A percentile compares a stretch with the other conserved stretches of the same genome.
Evolutionary conservation across 2,797 vertebrate genomes (phyloP).

Genomic region (Hirundo rustica): DNA sequence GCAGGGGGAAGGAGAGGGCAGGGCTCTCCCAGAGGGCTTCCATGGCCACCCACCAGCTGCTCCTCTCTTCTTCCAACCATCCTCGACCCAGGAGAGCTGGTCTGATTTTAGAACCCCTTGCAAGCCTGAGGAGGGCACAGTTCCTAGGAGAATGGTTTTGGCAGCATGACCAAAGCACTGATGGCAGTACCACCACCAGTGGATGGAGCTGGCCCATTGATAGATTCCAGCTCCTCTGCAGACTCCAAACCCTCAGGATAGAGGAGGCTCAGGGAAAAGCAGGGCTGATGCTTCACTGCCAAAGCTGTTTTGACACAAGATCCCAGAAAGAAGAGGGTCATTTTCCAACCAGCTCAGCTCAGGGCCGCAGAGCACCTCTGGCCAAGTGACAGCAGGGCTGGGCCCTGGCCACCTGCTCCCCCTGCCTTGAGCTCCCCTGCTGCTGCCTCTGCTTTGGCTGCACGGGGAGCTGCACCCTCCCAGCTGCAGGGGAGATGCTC

Average conservation of each 20-base stretch:
- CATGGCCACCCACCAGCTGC: neutral
- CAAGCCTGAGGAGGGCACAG: neutral
- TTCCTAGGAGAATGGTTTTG: accelerated
- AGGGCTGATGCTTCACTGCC: neutral
- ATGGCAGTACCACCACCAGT: neutral
- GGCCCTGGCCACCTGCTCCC: neutral
- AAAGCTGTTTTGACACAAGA: neutral
- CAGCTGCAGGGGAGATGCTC: neutral
- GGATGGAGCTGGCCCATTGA: accelerated
- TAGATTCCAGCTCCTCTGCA: neutral
- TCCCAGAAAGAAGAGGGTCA: accelerated
- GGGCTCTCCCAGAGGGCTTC: neutral
- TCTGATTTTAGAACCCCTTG: neutral
- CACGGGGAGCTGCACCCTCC: neutral
- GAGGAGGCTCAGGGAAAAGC: neutral
- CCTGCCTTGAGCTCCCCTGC: neutral
- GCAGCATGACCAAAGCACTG: neutral
- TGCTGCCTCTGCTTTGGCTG: neutral
- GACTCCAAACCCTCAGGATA: neutral
- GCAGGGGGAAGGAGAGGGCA: neutral
- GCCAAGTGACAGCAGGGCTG: neutral
- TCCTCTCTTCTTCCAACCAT: neutral
- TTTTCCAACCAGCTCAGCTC: neutral
- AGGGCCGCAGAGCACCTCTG: neutral
- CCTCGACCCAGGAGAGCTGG: neutral